Evolutionary conservation across 1,140 invertebrate genomes (phyloP).

Genomic region (Myzus persicae): DNA sequence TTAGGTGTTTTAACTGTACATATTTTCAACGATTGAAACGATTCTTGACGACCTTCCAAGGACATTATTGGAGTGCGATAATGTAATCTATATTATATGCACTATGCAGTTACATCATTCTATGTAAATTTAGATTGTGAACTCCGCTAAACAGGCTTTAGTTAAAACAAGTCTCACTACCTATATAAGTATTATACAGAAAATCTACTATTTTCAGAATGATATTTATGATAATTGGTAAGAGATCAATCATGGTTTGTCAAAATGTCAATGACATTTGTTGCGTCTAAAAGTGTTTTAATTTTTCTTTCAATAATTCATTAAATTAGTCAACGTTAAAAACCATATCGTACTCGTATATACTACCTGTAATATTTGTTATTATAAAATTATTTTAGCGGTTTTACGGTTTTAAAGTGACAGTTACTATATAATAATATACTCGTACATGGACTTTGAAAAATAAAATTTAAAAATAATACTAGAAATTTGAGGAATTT

Average conservation of each 20-base stretch:
- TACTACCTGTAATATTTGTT: too few relatives aligned
- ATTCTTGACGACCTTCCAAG: slow-evolving; percentile 31
- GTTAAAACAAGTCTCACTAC: slow-evolving; percentile 33
- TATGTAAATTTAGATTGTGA: slow-evolving; percentile 15
- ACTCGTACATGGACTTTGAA: neutral
- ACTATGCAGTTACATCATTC: neutral
- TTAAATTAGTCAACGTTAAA: neutral
- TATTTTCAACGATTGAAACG: neutral
- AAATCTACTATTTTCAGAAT: neutral
- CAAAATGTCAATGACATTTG: neutral
- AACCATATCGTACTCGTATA: neutral
- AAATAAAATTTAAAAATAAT: neutral
- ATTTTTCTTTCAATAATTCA: neutral
- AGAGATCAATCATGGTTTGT: neutral
- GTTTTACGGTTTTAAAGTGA: too few relatives aligned
- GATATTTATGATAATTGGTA: neutral
- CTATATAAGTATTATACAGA: neutral
- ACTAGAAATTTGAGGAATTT: neutral
- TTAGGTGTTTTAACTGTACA: neutral
- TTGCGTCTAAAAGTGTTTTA: neutral
- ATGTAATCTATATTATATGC: neutral
- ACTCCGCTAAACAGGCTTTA: neutral
- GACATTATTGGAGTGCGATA: neutral
- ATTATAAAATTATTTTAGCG: too few relatives aligned
- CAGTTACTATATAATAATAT: neutral